These are phyloP conservation scores for Macrosiphum euphorbiae DNA, from an alignment of 2,888 invertebrate genomes.

Conservation along the genomic window DNA sequence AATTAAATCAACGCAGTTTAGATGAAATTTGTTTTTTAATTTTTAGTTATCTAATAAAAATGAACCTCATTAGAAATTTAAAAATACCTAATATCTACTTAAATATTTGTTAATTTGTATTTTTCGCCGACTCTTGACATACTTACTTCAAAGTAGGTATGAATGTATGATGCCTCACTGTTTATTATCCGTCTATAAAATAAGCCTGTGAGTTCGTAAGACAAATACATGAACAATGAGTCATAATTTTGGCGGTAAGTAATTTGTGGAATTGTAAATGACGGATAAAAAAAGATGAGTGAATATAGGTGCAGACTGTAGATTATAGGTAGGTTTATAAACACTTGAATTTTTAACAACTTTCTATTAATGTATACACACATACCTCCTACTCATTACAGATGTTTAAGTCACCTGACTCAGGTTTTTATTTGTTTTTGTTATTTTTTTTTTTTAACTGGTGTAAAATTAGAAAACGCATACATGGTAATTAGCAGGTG, in stretches of 20 bases:
- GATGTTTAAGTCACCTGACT: neutral
- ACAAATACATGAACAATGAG: neutral
- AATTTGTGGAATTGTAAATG: neutral
- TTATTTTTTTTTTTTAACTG: neutral
- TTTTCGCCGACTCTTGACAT: neutral
- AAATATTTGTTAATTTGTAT: neutral
- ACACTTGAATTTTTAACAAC: neutral
- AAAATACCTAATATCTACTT: neutral
- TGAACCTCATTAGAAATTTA: neutral
- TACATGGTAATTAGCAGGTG: neutral
- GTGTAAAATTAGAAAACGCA: slow-evolving; percentile 13
- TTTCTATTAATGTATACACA: slow-evolving; percentile 13
- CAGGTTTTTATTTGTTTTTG: neutral
- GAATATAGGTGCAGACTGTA: neutral
- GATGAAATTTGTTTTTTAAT: neutral
- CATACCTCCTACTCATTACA: neutral
- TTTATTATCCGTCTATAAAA: neutral
- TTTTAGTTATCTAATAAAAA: neutral
- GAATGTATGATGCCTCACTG: neutral
- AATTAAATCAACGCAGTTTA: neutral
- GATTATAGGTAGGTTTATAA: neutral
- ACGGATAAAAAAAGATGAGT: neutral
- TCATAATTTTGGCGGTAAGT: neutral
- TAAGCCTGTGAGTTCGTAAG: neutral
- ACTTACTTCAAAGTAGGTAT: neutral